A percentile compares a stretch with the other conserved stretches of the same genome.
phyloP scores from a whole-genome alignment of 1,140 invertebrate genomes.

The Vollenhovia emeryi region DNA sequence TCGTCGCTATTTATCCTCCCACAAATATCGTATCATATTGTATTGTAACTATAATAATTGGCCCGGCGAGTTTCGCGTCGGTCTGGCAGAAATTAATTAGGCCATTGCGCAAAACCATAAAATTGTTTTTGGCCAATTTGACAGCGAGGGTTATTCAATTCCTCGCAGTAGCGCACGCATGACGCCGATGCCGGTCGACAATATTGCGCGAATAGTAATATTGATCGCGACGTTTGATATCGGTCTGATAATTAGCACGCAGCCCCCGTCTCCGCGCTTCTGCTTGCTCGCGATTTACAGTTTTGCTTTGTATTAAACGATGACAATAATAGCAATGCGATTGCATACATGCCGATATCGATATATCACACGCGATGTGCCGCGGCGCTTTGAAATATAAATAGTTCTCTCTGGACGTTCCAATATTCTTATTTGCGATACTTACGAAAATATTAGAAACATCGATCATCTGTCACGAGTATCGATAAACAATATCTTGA shows the following conservation, averaged over 20 bases:
- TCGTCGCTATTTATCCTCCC: not conserved
- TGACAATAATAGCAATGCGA: not conserved
- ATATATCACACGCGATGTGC: not conserved
- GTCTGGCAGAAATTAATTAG: constrained; percentile 8
- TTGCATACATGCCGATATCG: not conserved
- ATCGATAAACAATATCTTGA: not conserved
- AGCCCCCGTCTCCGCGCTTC: not conserved
- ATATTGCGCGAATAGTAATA: constrained; percentile 12
- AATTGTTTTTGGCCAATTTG: constrained; percentile 22
- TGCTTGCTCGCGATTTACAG: not conserved
- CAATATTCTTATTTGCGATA: not conserved
- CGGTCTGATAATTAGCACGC: not conserved
- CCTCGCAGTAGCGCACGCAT: not conserved
- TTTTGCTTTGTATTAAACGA: not conserved
- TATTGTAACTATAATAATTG: not conserved
- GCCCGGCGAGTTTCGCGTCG: not conserved
- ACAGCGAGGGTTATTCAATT: constrained; percentile 11
- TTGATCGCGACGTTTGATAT: constrained; percentile 17
- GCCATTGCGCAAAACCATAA: not conserved
- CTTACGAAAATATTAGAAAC: not conserved
- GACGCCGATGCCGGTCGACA: not conserved
- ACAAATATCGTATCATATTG: not conserved
- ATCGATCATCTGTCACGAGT: too few species aligned
- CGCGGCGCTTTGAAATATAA: not conserved
- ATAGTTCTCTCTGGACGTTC: not conserved